Evolutionary conservation across 2,797 vertebrate genomes (phyloP), one percentile per base, ranked within the genome.

Genomic region (Moxostoma hubbsi): DNA sequence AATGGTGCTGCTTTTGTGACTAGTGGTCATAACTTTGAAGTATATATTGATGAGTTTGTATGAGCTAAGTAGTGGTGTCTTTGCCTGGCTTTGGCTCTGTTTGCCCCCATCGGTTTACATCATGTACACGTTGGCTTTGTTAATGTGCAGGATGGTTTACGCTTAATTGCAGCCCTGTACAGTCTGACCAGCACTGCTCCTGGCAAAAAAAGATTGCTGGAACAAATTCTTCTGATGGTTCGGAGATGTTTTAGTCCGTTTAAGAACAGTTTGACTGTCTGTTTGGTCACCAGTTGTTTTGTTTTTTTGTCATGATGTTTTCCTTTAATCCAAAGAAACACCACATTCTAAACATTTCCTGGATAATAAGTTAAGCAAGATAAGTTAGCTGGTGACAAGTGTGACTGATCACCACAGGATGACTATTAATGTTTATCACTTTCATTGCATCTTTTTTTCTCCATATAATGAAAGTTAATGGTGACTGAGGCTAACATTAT

Each of bases 91-190:
- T 74, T 69, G 45, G 57, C 69, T 78, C 43, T 57, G 62, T 75
- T 43, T 18, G 69, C 65, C 75, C 6, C 9, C 46, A 8, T 50
- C 63, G 49, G 43, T 82, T 55, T 77, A 69, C 47, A 54, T 80
- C 66, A 72, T 73, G 67, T 62, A 71, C 63, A 66, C 47, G 63
- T 73, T 62, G 68, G 61, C 73, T 82, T 77, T 66, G 77, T 72
- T 81, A 70, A 73, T 55, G 58, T 63, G 55, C 77, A 51, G 62
- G 61, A 63, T 75, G 54, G 13, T 64, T 78, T 54, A 46, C 75
- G 73, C 69, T 62, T 81, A 70, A 82, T 82, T 82, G 77, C 81
- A 70, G 71, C 76, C 24, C 63, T 45, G 63, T 78, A 81, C 65
- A 69, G 68, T 84, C 64, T 50, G 70, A 46, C 45, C 13, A 65